A percentile compares a stretch with the other conserved stretches of the same genome.
These are phyloP conservation scores for Ypsolopha sequella DNA, from an alignment of 2,888 invertebrate species.

Conservation along the genomic window DNA sequence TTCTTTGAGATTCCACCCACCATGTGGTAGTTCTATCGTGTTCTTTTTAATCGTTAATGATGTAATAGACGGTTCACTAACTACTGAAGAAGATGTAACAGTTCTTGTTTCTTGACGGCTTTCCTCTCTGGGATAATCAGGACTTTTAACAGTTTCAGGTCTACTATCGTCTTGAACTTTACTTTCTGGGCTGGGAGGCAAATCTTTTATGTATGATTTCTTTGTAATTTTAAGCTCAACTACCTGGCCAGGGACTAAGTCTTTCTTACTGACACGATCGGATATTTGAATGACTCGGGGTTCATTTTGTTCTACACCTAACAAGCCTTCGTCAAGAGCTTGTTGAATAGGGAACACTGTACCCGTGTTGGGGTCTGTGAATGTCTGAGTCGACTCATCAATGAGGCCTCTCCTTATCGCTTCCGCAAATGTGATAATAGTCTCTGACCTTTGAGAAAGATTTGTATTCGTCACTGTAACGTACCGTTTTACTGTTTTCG, in stretches of 20 bases:
- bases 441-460: conserved; percentile 65
- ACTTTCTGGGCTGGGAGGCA: conserved; percentile 55
- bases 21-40: conserved; percentile 83
- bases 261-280: conserved; percentile 45
- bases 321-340: conserved; percentile 80
- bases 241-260: conserved; percentile 55
- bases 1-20: conserved; percentile 86
- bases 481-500: conserved; percentile 85
- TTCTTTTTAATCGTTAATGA: conserved; percentile 73
- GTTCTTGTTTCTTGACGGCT: conserved; percentile 43
- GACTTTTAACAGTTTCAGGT: conserved; percentile 72
- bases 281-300: conserved; percentile 48
- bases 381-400: conserved; percentile 82
- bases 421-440: conserved; percentile 80
- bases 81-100: conserved; percentile 46
- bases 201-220: conserved; percentile 60
- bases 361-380: conserved; percentile 81
- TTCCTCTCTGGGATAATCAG: conserved; percentile 48
- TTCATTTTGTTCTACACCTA: conserved; percentile 73
- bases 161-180: conserved; percentile 61
- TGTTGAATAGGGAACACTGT: conserved; percentile 81
- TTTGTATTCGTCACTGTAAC: conserved; percentile 82
- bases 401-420: conserved; percentile 84
- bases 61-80: conserved; percentile 60
- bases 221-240: conserved; percentile 66